These are phyloP conservation scores for Menidia beryllina DNA, from an alignment of 2,113 vertebrate genomes.

Conservation along the genomic window DNA sequence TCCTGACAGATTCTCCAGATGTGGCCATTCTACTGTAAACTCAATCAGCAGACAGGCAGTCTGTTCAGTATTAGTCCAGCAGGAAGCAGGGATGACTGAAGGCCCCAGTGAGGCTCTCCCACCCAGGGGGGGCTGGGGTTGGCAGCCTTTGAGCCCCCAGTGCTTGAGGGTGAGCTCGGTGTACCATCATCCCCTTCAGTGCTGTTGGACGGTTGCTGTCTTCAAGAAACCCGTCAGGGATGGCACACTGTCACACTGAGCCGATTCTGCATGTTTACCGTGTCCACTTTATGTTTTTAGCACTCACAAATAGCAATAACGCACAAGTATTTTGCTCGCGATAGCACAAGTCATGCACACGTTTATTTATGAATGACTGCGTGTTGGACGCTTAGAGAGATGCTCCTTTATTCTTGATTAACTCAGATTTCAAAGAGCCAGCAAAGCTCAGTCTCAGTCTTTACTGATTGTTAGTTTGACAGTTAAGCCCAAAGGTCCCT, in stretches of 20 bases:
- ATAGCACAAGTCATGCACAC: conserved; percentile 45
- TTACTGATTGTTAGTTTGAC: conserved; percentile 28
- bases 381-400: conserved; percentile 41
- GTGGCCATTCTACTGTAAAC: conserved; percentile 6
- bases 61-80: conserved; percentile 34
- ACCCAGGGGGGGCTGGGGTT: conserved; percentile 31
- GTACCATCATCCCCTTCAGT: conserved; percentile 18
- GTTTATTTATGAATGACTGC: conserved; percentile 40
- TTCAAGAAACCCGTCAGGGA: conserved; percentile 46
- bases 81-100: conserved; percentile 30
- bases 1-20: conserved; percentile 17
- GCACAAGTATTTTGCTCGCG: conserved; percentile 53
- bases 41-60: conserved; percentile 14
- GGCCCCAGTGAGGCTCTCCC: conserved; percentile 37
- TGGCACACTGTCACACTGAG: conserved; percentile 46
- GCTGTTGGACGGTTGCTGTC: conserved; percentile 57
- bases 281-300: conserved; percentile 40
- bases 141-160: conserved; percentile 33
- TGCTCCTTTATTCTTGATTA: conserved; percentile 35
- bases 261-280: conserved; percentile 44
- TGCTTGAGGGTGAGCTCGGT: conserved; percentile 34
- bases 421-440: conserved; percentile 23
- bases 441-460: conserved; percentile 23
- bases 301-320: conserved; percentile 53
- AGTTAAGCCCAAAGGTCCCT: conserved; percentile 51